Evolutionary conservation across 2,113 vertebrate genomes (phyloP).

Genomic region (Mohoua ochrocephala): DNA sequence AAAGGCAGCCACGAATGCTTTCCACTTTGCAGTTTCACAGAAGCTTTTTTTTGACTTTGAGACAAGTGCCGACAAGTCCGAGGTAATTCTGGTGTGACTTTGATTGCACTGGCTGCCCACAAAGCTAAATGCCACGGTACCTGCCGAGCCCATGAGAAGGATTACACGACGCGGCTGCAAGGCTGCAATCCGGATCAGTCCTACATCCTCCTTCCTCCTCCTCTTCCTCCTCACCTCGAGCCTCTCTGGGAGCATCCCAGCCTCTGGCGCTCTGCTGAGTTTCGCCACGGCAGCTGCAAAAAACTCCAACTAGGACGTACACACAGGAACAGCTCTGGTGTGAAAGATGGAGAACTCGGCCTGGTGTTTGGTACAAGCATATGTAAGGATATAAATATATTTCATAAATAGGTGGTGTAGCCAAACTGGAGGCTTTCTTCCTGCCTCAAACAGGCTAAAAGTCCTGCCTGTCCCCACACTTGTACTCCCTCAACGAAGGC

Average conservation of each 20-base stretch:
- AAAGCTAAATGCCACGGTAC: neutral
- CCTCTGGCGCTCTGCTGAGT: too few species aligned
- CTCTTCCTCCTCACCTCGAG: neutral
- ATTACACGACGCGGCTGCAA: neutral
- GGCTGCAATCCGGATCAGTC: neutral
- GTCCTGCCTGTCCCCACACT: neutral
- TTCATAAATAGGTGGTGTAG: too few species aligned
- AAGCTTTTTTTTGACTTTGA: neutral
- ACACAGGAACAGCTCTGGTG: too few species aligned
- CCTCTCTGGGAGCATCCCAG: neutral
- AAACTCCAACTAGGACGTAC: too few species aligned
- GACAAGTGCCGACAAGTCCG: neutral
- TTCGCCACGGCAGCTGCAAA: too few species aligned
- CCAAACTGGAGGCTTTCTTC: neutral
- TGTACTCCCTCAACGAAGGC: rapidly evolving
- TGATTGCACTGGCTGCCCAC: neutral
- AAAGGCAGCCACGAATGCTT: neutral
- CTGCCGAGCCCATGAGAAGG: neutral
- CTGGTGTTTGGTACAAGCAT: neutral
- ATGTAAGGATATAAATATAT: neutral
- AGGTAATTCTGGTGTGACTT: neutral
- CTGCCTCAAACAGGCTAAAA: neutral
- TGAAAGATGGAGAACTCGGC: neutral
- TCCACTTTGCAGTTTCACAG: neutral
- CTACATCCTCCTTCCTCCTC: neutral